phyloP scores from a whole-genome alignment of 1,140 invertebrate genomes.

The Yoshiicerus persimilis region DNA sequence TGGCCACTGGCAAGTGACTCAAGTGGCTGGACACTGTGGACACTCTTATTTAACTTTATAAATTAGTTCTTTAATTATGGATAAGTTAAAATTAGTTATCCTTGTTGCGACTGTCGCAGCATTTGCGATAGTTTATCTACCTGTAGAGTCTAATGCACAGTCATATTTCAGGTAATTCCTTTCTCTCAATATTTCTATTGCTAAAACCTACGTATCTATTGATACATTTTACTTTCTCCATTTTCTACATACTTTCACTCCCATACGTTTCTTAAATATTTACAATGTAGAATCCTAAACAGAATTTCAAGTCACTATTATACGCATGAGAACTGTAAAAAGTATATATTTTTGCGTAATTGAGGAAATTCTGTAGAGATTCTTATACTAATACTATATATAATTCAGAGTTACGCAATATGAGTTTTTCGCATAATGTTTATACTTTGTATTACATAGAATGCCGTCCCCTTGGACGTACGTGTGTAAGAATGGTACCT shows the following conservation, averaged over 20 bases:
- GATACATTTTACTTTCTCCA: neutral
- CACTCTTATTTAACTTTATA: neutral
- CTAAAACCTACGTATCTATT: neutral
- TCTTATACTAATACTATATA: too few species aligned
- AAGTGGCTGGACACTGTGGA: neutral
- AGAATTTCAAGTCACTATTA: too few species aligned
- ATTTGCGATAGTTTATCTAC: slow-evolving; percentile 44
- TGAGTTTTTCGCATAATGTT: slow-evolving; percentile 21
- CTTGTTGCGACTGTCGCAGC: slow-evolving; percentile 41
- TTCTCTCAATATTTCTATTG: neutral
- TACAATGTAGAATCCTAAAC: too few species aligned
- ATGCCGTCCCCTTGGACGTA: slow-evolving; percentile 50
- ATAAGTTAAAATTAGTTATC: slow-evolving; percentile 47
- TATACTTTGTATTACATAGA: slow-evolving; percentile 29
- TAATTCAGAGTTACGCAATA: neutral
- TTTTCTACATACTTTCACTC: neutral
- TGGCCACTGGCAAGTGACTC: neutral
- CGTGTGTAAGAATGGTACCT: slow-evolving; percentile 50
- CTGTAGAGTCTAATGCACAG: slow-evolving; percentile 43
- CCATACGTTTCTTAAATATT: neutral
- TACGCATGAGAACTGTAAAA: too few species aligned
- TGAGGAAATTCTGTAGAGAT: too few species aligned
- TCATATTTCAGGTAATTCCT: slow-evolving; percentile 48
- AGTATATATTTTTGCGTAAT: too few species aligned
- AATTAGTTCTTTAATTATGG: slow-evolving; percentile 38